A percentile compares a stretch with the other conserved stretches of the same genome.
These are phyloP conservation scores for Lepus americanus DNA, from an alignment of 2,113 vertebrate species.

Conservation along the genomic window DNA sequence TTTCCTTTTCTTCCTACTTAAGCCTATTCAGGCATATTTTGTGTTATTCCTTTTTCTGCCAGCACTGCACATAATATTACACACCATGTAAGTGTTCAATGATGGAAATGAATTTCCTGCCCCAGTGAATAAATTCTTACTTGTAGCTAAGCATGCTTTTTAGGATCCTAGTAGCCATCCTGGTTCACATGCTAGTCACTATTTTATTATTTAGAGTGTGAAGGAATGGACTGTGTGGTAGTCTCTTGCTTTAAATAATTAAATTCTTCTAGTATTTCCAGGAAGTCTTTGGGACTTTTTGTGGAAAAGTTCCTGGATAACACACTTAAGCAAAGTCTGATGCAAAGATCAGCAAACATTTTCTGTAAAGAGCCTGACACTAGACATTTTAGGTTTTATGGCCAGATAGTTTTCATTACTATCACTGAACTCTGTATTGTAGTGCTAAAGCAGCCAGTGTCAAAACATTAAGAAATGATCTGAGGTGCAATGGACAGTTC, in stretches of 20 bases:
- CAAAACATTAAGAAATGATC: background rate
- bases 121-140: background rate
- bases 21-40: background rate
- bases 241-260: background rate
- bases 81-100: background rate
- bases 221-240: background rate
- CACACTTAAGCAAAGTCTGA: background rate
- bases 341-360: background rate
- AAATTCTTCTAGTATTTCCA: background rate
- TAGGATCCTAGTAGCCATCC: background rate
- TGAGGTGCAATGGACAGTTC: background rate
- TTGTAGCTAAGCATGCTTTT: background rate
- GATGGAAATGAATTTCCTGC: constrained; percentile 8
- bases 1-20: background rate
- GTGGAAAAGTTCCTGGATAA: background rate
- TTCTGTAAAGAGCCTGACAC: background rate
- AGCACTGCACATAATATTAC: background rate
- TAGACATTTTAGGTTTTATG: constrained; percentile 42
- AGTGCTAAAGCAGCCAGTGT: background rate
- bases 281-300: background rate
- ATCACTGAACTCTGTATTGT: background rate
- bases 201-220: background rate
- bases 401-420: background rate
- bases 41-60: constrained; percentile 6
- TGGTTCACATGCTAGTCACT: background rate